Base-by-base conservation (phyloP, 2,888 invertebrate genomes). In the Notocelia uddmanniana region DNA sequence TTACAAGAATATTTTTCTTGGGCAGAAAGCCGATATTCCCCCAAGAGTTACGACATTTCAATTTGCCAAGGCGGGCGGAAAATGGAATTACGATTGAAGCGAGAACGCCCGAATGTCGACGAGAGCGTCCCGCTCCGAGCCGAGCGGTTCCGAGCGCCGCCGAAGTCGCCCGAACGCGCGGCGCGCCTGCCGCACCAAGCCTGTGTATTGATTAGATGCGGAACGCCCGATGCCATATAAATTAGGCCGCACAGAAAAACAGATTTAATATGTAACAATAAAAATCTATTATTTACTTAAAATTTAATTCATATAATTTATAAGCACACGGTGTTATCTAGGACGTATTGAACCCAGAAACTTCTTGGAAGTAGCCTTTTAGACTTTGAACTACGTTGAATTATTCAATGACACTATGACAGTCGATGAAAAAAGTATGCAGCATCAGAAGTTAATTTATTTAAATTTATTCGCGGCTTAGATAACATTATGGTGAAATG, bases 51-150 rank as follows among this genome's bases (percentile, higher is more conserved):
- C 94, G 93, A 93, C 94, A 93, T 94, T 94, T 94, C 94, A 94
- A 94, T 94, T 94, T 94, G 94, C 94, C 92, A 94, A 93, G 93
- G 94, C 94, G 93, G 92, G 93, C 93, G 93, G 94, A 94, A 94
- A 94, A 94, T 93, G 93, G 93, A 93, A 94, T 94, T 93, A 93
- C 93, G 93, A 93, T 94, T 94, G 91, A 86, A 93, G 92, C 91
- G 92, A 91, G 91, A 89, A 85, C 83, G 81, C 83, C 86, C 83
- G 87, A 90, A 83, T 77, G 85, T 86, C 85, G 86, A 83, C 86
- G 86, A 85, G 78, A 81, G 80, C 79, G 78, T 82, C 84, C 79
- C 83, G 76, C 80, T 69, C 48, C n/a, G 45, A 21, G 71, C 83
- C 93, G 93, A 92, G 74, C 50, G 64, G 37, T 26, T 52, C 84